Evolutionary conservation across 35 echinoderm and acorn worm genomes (phyloP).

Genomic region (Stichopus chloronotus): DNA sequence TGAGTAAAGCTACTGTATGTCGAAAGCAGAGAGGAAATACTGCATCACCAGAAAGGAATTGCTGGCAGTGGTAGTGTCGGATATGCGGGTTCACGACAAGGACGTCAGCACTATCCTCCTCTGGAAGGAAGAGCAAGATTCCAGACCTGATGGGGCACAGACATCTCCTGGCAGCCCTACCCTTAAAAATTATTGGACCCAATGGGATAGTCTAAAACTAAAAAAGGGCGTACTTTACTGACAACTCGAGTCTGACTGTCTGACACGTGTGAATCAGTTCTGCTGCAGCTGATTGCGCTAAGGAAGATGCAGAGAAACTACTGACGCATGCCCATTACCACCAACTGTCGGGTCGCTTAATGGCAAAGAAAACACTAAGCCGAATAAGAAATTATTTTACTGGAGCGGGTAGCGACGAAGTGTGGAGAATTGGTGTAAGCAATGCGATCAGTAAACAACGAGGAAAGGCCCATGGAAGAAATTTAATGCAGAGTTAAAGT

Average conservation of each 20-base stretch:
- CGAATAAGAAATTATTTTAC: constrained; percentile 49
- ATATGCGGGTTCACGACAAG: constrained; percentile 39
- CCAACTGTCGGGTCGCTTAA: constrained; percentile 55
- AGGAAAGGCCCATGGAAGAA: constrained; percentile 54
- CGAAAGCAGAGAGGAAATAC: neutral
- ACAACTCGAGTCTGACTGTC: constrained; percentile 55
- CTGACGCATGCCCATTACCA: constrained; percentile 41
- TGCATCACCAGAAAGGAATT: constrained; percentile 64
- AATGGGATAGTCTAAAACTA: constrained; percentile 61
- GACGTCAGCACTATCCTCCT: neutral
- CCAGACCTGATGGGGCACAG: neutral
- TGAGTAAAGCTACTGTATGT: neutral
- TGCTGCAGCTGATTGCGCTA: constrained; percentile 48
- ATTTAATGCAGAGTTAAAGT: constrained; percentile 1
- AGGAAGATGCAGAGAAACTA: constrained; percentile 15
- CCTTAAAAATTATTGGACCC: constrained; percentile 64
- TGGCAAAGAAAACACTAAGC: constrained; percentile 49
- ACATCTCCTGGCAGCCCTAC: neutral
- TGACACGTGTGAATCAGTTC: constrained; percentile 11
- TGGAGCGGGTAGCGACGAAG: constrained; percentile 48
- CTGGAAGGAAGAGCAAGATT: neutral
- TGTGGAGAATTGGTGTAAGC: constrained; percentile 43
- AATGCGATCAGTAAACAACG: constrained; percentile 55
- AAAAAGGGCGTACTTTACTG: constrained; percentile 48
- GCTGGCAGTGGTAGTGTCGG: constrained; percentile 35